Base-by-base conservation (phyloP, 2,888 invertebrate species). In the Scrobipalpa costella region DNA sequence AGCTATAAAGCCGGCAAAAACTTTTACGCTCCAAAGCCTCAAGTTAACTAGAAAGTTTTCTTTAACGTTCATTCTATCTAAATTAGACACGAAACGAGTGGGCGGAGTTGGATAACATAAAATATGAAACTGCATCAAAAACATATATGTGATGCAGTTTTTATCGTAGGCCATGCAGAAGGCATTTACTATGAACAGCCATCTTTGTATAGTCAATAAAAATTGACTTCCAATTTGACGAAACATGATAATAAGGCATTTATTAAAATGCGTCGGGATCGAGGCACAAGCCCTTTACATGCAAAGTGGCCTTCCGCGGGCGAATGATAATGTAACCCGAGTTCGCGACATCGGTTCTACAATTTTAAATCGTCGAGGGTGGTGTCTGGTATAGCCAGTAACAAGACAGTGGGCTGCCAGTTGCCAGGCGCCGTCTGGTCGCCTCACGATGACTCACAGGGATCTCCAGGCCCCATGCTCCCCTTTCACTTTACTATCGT, bases 361-460 rank as follows among this genome's bases (percentile, higher is more conserved):
- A 69, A 71, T 73, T 80, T 77, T 15, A 55, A 55, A 55, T n/a
- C 34, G 27, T 27, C 71, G 50, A 21, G 50, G 50, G 50, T 52
- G 76, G 77, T 78, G 78, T 73, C 27, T 27, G 73, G 74, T 27
- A 15, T 55, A 8, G 15, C 34, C 33, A 34, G 34, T 50, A 74
- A 70, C 76, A 85, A 83, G 83, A 84, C 83, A 84, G 80, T 80
- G 79, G 55, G 34, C 79, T 69, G 68, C 69, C 68, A 86, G 89
- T 15, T 44, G 44, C 44, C 40, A 40, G 44, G 44, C 90, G 90
- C 89, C 90, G 89, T 87, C 89, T 87, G 80, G 90, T 65, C 86
- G 88, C 73, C 67, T 67, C 66, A 33, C 70, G 73, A 76, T 90
- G 90, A 90, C 78, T 90, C 90, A 90, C 78, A 72, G 89, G 90